Evolutionary conservation across 2,113 vertebrate species (phyloP).

Genomic region (Semnornis frantzii): DNA sequence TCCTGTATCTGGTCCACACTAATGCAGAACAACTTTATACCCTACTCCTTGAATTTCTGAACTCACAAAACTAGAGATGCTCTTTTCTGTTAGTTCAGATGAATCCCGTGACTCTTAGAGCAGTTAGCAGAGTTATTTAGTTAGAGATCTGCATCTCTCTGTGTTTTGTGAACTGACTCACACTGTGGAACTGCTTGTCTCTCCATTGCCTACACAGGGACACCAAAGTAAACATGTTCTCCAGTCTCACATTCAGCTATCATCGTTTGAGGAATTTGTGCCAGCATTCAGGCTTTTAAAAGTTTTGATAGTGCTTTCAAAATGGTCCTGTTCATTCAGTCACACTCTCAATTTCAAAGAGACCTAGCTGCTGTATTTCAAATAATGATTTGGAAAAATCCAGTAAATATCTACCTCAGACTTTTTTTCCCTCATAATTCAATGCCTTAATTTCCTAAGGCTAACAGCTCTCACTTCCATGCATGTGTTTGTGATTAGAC

Average conservation of each 20-base stretch:
- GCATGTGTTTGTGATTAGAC: conserved; percentile 33
- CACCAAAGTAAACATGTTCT: neutral
- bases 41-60: neutral
- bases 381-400: conserved; percentile 28
- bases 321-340: neutral
- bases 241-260: neutral
- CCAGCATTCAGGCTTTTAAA: neutral
- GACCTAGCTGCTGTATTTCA: conserved; percentile 8
- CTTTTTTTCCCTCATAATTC: neutral
- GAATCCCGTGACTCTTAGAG: neutral
- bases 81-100: neutral
- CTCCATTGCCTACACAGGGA: neutral
- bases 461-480: conserved; percentile 37
- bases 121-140: neutral
- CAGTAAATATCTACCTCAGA: neutral
- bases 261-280: neutral
- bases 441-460: conserved; percentile 46
- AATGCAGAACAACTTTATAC: neutral
- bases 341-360: neutral
- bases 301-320: neutral
- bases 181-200: neutral
- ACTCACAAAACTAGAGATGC: neutral
- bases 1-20: neutral
- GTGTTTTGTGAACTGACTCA: neutral
- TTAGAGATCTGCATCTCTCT: neutral